Conservation (phyloP, 2,113 vertebrate genomes). For the Dasyprocta punctata region DNA sequence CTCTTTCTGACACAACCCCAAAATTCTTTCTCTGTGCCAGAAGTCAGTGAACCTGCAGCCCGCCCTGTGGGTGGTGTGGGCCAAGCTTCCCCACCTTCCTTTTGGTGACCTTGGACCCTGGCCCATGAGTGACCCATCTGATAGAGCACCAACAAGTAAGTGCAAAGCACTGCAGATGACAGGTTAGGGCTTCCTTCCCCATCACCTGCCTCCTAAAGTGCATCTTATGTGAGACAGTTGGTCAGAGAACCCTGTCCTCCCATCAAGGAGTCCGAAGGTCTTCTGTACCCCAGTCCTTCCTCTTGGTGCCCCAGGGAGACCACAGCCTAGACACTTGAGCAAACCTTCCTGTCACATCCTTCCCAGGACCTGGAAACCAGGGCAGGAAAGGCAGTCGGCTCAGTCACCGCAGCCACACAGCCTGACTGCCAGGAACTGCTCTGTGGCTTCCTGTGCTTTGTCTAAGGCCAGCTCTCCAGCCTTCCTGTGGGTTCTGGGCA, state of each 20-base stretch:
- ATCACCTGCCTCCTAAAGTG: neutral
- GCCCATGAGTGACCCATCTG: neutral
- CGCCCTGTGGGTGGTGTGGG: neutral
- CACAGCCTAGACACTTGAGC: neutral
- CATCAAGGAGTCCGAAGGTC: neutral
- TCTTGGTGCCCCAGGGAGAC: neutral
- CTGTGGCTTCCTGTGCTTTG: neutral
- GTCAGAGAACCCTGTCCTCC: neutral
- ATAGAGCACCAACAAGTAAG: neutral
- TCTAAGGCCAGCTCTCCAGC: neutral
- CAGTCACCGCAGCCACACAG: accelerated
- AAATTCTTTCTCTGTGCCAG: neutral
- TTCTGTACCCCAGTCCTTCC: neutral
- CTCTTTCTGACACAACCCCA: neutral
- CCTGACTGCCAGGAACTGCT: neutral
- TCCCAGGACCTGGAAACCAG: neutral
- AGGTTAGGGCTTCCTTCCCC: neutral
- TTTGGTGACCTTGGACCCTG: neutral
- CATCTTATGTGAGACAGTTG: neutral
- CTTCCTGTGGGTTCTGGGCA: neutral
- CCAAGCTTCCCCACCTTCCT: neutral
- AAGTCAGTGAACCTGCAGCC: neutral
- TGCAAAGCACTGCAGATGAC: neutral
- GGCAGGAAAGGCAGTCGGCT: neutral
- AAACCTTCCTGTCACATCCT: neutral